Conservation (phyloP, 2,888 invertebrate genomes). For the Morpho helenor region DNA sequence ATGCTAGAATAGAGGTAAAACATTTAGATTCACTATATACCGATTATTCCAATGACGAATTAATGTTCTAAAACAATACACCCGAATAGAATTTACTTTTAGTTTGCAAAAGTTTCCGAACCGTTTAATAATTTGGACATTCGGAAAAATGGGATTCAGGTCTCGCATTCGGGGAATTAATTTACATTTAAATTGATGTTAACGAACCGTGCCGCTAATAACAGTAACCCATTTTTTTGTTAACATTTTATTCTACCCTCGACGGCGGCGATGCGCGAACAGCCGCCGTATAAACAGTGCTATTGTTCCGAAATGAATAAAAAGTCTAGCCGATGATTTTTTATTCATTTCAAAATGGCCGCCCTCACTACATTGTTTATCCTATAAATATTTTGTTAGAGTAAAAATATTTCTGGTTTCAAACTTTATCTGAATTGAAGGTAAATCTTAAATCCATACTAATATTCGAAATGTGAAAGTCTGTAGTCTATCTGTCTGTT, state of each 20-base stretch:
- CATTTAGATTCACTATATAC: not conserved
- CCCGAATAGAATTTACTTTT: no score
- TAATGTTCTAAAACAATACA: no score
- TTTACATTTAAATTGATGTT: slow-evolving; percentile 23
- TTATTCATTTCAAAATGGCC: slow-evolving; percentile 23
- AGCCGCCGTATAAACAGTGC: slow-evolving; percentile 17
- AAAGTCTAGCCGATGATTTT: slow-evolving; percentile 9
- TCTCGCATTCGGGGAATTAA: slow-evolving; percentile 12
- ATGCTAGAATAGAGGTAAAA: not conserved
- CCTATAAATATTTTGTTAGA: no score
- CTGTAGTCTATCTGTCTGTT: no score
- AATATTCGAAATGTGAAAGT: no score
- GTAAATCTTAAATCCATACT: no score
- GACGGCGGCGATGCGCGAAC: slow-evolving; percentile 3
- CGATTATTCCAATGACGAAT: no score
- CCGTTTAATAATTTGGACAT: no score
- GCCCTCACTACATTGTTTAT: not conserved
- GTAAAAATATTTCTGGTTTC: no score
- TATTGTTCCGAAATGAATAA: slow-evolving; percentile 8
- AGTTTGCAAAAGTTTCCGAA: no score
- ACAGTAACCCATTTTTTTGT: slow-evolving; percentile 17
- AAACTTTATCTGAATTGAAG: no score
- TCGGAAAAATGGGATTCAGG: slow-evolving; percentile 7
- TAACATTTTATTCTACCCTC: slow-evolving; percentile 13
- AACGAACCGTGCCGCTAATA: slow-evolving; percentile 25